Evolutionary conservation across 2,888 invertebrate species (phyloP).

Genomic region (Reticulitermes lucifugus): DNA sequence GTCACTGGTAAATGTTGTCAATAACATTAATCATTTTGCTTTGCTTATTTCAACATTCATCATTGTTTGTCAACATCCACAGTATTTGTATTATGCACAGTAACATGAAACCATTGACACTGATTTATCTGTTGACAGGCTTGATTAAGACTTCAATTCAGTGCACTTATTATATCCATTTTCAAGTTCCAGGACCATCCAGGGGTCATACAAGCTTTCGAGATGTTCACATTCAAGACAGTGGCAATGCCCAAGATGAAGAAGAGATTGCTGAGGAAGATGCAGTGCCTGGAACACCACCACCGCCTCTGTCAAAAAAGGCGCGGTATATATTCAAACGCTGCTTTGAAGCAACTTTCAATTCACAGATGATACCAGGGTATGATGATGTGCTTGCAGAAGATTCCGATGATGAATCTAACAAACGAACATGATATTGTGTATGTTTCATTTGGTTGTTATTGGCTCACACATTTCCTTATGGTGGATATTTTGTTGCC

Average conservation of each 20-base stretch:
- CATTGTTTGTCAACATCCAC: too few species aligned
- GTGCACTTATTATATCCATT: neutral
- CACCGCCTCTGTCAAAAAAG: conserved; percentile 69
- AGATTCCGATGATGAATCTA: conserved; percentile 75
- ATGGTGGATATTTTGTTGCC: too few species aligned
- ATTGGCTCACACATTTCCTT: too few species aligned
- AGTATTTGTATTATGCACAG: too few species aligned
- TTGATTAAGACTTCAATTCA: too few species aligned
- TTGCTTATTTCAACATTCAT: too few species aligned
- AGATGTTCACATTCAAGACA: conserved; percentile 44
- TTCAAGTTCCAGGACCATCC: conserved; percentile 21
- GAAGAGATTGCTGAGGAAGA: conserved; percentile 60
- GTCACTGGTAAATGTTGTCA: too few species aligned
- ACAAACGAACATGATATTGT: neutral
- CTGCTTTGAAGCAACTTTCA: conserved; percentile 80
- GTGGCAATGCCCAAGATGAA: neutral
- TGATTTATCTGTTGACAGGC: too few species aligned
- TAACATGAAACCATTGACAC: too few species aligned
- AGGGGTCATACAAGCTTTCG: conserved; percentile 57
- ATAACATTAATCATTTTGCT: too few species aligned
- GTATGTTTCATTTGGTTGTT: too few species aligned
- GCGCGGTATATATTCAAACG: conserved; percentile 76
- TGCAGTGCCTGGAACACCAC: conserved; percentile 71
- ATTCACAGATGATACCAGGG: conserved; percentile 68
- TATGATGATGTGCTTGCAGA: conserved; percentile 74